These are phyloP conservation scores for Caenorhabditis uteleia DNA, from an alignment of 2,888 invertebrate genomes.

Conservation along the genomic window DNA sequence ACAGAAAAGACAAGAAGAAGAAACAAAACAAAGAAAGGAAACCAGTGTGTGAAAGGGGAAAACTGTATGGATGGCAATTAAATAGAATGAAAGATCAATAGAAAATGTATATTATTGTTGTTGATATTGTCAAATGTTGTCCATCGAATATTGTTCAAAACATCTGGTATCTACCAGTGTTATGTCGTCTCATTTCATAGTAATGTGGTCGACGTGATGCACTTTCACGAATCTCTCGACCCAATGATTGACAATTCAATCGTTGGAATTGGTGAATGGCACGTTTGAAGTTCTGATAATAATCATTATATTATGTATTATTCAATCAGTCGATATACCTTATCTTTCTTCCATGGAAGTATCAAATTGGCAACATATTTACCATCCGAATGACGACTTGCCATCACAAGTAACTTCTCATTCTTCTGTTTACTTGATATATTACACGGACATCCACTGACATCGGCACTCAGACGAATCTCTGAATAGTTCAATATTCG, in stretches of 20 bases:
- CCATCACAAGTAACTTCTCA: constrained; percentile 55
- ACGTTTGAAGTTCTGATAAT: constrained; percentile 66
- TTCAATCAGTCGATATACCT: constrained; percentile 8
- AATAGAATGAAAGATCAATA: no score
- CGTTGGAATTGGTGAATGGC: constrained; percentile 67
- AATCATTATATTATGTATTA: background rate
- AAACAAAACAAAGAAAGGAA: background rate
- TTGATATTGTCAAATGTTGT: no score
- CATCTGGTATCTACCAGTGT: constrained; percentile 44
- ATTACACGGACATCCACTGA: constrained; percentile 43
- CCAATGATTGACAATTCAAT: constrained; percentile 67
- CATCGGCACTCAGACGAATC: constrained; percentile 39
- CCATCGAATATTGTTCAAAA: no score
- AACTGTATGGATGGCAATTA: no score
- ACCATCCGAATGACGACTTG: constrained; percentile 46
- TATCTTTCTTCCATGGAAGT: constrained; percentile 64
- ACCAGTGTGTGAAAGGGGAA: no score
- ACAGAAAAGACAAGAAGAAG: no score
- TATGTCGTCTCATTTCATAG: constrained; percentile 50
- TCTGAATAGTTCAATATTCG: constrained; percentile 20
- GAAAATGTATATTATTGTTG: no score
- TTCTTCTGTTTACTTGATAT: constrained; percentile 17
- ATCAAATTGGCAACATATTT: constrained; percentile 59
- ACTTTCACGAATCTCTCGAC: constrained; percentile 67
- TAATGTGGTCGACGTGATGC: constrained; percentile 56